phyloP scores from a whole-genome alignment of 1,140 invertebrate genomes.

The Orussus abietinus region DNA sequence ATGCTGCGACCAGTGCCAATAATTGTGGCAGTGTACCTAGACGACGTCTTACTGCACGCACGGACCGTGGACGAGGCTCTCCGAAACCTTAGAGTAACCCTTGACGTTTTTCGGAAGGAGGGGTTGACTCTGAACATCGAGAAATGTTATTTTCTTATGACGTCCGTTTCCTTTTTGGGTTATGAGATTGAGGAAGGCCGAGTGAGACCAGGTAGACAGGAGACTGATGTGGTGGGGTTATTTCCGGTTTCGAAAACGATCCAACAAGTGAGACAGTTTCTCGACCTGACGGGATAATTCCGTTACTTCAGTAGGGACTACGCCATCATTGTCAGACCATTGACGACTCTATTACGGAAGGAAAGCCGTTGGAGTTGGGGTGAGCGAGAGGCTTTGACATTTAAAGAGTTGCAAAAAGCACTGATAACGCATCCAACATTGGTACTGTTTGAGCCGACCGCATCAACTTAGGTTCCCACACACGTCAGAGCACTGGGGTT shows the following conservation, averaged over 20 bases:
- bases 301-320: conserved; percentile 34
- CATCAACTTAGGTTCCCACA: conserved; percentile 37
- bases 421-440: conserved; percentile 27
- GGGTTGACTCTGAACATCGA: conserved; percentile 27
- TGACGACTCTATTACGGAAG: conserved; percentile 31
- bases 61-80: conserved; percentile 38
- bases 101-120: conserved; percentile 19
- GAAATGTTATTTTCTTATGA: conserved; percentile 33
- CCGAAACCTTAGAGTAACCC: conserved; percentile 28
- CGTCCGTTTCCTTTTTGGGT: conserved; percentile 27
- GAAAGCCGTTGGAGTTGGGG: conserved; percentile 22
- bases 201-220: conserved; percentile 19
- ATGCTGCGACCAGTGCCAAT: conserved; percentile 1
- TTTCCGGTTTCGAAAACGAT: conserved; percentile 28
- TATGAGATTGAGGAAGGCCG: conserved; percentile 18
- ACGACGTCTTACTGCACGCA: conserved; percentile 39
- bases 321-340: conserved; percentile 25
- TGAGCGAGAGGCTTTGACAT: conserved; percentile 16
- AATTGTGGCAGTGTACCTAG: conserved; percentile 18
- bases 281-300: conserved; percentile 43
- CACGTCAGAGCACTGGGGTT: conserved; percentile 34
- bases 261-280: conserved; percentile 36
- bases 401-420: conserved; percentile 18
- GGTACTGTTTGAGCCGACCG: conserved; percentile 31
- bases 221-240: conserved; percentile 20